Evolutionary conservation across 2,888 invertebrate species (phyloP), one percentile per base, ranked within the genome.

Genomic region (Aleiodes alternator): DNA sequence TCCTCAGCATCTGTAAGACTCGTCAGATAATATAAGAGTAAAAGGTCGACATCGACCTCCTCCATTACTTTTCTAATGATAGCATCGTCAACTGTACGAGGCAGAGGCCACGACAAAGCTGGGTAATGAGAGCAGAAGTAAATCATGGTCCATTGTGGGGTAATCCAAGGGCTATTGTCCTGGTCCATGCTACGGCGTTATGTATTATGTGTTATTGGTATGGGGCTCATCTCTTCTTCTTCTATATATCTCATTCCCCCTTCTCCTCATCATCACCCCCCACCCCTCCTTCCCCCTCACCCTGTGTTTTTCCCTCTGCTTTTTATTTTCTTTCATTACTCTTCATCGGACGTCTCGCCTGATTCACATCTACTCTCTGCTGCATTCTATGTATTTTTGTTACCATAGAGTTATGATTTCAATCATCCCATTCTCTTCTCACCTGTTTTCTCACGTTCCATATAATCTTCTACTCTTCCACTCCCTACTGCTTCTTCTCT

Each of bases 21-120:
- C 82, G 78, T 53, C 55, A 81, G 84, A 87, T 88, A 88, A 88
- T 87, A 87, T 87, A 84, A 87, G 86, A 87, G 87, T 81, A 79
- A 78, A 81, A 82, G 83, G 85, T 81, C 77, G 78, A 76, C 69
- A 75, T 73, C 71, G 76, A 80, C 77, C 84, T 84, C 86, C 81
- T 87, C 87, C 86, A 87, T 88, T 88, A 88, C 88, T 89, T 89
- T 88, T 88, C 88, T 88, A 88, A 88, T 87, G 88, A 87, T 87
- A 87, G 86, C 87, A 86, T 84, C 84, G 84, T 83, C 82, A 84
- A 82, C 84, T 84, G 85, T 75, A 50, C 73, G 73, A 75, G 69
- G 23, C 43, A 48, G 16, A 81, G 82, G 79, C 84, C 80, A 84
- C 86, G 87, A 88, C 88, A 88, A 88, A 87, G 87, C 86, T 84